Evolutionary conservation across 2,113 vertebrate genomes (phyloP), one percentile per base, ranked within the genome.

Genomic region (Lagopus leucura): DNA sequence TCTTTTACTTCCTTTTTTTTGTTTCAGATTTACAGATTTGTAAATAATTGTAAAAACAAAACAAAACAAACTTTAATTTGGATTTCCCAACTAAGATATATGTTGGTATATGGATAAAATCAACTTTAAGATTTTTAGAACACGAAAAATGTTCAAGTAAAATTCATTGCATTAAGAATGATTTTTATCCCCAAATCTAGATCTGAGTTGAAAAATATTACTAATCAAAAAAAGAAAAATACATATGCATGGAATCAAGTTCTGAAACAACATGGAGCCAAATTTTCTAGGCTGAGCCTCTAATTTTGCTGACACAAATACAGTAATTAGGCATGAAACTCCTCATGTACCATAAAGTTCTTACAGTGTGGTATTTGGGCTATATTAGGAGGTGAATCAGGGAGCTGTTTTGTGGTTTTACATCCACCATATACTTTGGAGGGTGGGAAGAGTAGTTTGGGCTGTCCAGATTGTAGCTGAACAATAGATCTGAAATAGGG

Each of bases 401-500:
- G 60, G 47, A 89, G 27, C 13, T 88, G 42, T 36, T 72, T 8
- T 65, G 43, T 65, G 17, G 34, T 61, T 96, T 88, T 86, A 88
- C 10, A 86, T 32, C 1, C 42, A 45, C 42, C 71, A 43, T 80
- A 67, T 92, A 88, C 22, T 92, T 86, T 83, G 69, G 42, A 88
- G 67, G 20, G 13, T 86, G 38, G 55, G n/a, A 88, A 92, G 52
- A 83, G 55, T 74, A 52, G 28, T 47, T 92, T 89, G 60, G 13
- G n/a, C 48, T 88, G 19, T 69, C 69, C 69, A 77, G 75, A 89
- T 57, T 24, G 4, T 22, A 57, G 61, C 38, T 76, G 82, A 93
- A 94, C 81, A 95, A 89, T 61, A 47, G 61, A 72, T 78, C 34
- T 88, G 87, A 93, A 96, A 95, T 48, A 72, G n/a, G 27, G 25